phyloP scores from a whole-genome alignment of 2,113 vertebrate species.

The Thryonomys swinderianus region DNA sequence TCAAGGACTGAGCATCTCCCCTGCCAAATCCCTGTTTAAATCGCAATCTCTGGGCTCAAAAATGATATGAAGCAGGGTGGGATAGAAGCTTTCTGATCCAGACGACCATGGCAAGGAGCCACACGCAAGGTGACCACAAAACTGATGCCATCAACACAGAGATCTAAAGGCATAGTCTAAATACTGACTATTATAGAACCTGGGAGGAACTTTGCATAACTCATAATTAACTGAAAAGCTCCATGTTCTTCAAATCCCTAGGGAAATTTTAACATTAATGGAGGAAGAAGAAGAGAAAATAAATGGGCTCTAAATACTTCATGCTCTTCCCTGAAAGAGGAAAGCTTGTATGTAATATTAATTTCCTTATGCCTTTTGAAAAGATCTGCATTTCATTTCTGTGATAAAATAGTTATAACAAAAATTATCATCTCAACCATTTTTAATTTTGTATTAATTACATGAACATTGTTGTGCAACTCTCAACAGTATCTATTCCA shows the following conservation, averaged over 20 bases:
- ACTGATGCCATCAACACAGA: not conserved
- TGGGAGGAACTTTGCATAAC: not conserved
- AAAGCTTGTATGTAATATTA: too few species aligned
- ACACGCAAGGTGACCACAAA: too few species aligned
- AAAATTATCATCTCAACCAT: not conserved
- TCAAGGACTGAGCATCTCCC: too few species aligned
- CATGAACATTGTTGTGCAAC: not conserved
- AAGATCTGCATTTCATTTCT: not conserved
- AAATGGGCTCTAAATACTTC: too few species aligned
- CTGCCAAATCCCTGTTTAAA: not conserved
- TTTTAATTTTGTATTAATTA: not conserved
- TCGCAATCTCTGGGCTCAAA: not conserved
- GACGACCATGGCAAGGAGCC: not conserved
- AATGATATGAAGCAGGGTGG: not conserved
- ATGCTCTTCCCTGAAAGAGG: not conserved
- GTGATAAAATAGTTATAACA: not conserved
- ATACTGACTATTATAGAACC: not conserved
- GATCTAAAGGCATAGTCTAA: too few species aligned
- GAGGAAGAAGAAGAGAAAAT: not conserved
- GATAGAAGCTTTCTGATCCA: not conserved
- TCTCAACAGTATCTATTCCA: too few species aligned
- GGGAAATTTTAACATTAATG: not conserved
- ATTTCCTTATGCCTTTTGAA: not conserved
- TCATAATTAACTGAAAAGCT: not conserved
- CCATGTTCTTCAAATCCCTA: too few species aligned